Percentiles rank a stretch among this genome's conserved stretches.
Evolutionary conservation across 2,888 invertebrate species (phyloP).

Genomic region (Homarus gammarus): DNA sequence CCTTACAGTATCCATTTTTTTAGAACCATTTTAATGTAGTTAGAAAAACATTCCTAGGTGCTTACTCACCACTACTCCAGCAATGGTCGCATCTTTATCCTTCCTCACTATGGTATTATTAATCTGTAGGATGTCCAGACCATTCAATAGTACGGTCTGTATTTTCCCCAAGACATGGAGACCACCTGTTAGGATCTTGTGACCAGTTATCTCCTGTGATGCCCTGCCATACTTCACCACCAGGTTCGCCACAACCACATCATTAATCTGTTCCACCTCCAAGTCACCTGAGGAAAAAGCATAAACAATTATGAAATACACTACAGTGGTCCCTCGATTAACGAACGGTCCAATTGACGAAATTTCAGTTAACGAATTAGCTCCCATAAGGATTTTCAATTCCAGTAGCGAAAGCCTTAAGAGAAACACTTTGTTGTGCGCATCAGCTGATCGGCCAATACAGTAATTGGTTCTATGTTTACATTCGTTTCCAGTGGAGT

Average conservation of each 20-base stretch:
- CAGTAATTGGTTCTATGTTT: too few relatives aligned
- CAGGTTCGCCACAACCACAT: slow-evolving; percentile 5
- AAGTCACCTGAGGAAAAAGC: slow-evolving; percentile 11
- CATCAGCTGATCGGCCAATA: too few relatives aligned
- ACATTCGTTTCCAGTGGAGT: too few relatives aligned
- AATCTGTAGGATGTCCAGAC: not conserved
- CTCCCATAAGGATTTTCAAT: too few relatives aligned
- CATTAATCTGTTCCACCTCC: slow-evolving; percentile 3
- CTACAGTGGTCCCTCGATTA: too few relatives aligned
- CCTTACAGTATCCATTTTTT: too few relatives aligned
- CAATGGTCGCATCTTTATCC: not conserved
- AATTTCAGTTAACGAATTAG: too few relatives aligned
- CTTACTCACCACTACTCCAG: not conserved
- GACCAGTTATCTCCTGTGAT: not conserved
- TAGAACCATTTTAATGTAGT: too few relatives aligned
- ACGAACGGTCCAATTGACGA: too few relatives aligned
- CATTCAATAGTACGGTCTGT: slow-evolving; percentile 1
- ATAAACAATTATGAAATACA: not conserved
- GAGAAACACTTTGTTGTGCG: too few relatives aligned
- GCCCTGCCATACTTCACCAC: slow-evolving; percentile 6
- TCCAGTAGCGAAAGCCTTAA: too few relatives aligned
- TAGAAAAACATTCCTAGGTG: not conserved
- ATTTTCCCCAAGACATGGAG: slow-evolving; percentile 13
- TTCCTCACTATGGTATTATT: slow-evolving; percentile 18
- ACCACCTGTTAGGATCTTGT: slow-evolving; percentile 14